These are phyloP conservation scores for Scophthalmus maximus DNA, from an alignment of 2,113 vertebrate genomes.

Conservation along the genomic window DNA sequence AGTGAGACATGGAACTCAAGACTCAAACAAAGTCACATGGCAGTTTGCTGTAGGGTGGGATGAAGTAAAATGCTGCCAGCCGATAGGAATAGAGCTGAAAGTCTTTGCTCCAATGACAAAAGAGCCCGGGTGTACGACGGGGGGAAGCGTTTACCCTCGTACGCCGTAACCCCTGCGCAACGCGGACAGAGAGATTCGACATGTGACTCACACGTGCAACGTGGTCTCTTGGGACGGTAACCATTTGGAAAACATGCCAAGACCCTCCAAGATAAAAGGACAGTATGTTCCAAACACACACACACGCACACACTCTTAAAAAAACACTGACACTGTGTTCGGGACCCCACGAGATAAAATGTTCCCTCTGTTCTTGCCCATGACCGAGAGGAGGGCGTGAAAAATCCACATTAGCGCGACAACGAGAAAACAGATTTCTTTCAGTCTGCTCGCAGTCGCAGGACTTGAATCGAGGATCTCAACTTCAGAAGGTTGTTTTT, in stretches of 20 bases:
- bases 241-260: constrained; percentile 21
- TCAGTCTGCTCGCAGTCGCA: constrained; percentile 16
- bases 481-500: neutral
- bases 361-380: constrained; percentile 13
- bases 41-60: neutral
- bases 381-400: constrained; percentile 11
- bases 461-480: constrained; percentile 1
- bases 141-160: constrained; percentile 59
- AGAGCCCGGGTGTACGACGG: neutral
- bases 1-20: constrained; percentile 29
- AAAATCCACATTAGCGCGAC: constrained; percentile 14
- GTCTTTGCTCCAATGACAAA: constrained; percentile 10
- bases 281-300: constrained; percentile 9
- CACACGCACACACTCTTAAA: neutral
- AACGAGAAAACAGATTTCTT: constrained; percentile 26
- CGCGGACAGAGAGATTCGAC: constrained; percentile 10
- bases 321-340: constrained; percentile 2
- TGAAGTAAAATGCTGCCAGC: constrained; percentile 21
- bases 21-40: constrained; percentile 42
- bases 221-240: constrained; percentile 1
- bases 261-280: constrained; percentile 17
- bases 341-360: constrained; percentile 6
- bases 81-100: constrained; percentile 19
- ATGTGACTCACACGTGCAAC: constrained; percentile 63
- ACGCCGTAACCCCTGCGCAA: constrained; percentile 53